Conservation (phyloP, 2,113 vertebrate genomes). For the Aldabrachelys gigantea region DNA sequence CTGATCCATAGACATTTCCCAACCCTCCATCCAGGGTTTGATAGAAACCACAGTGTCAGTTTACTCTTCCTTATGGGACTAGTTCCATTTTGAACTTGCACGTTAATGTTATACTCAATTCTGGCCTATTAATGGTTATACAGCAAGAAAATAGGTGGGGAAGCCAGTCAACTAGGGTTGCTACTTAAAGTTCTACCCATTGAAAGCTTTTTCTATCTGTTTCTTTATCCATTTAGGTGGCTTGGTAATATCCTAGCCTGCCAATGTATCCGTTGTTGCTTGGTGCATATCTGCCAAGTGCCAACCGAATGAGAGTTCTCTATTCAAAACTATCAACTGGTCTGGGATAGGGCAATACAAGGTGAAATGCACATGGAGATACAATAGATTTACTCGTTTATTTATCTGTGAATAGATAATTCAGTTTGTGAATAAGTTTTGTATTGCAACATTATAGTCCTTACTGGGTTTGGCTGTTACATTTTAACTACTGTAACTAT, state of each 20-base stretch:
- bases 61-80: neutral
- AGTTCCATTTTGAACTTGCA: neutral
- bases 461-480: conserved; percentile 3
- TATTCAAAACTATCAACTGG: neutral
- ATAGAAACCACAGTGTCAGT: neutral
- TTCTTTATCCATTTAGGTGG: neutral
- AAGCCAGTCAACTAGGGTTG: neutral
- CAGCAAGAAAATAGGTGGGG: neutral
- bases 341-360: neutral
- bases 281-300: neutral
- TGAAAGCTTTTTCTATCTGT: neutral
- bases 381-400: neutral
- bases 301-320: neutral
- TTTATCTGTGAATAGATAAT: neutral
- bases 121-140: neutral
- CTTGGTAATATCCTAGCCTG: neutral
- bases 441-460: neutral
- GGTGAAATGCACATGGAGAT: neutral
- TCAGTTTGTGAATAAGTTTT: neutral
- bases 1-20: neutral
- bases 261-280: neutral
- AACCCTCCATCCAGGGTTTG: neutral
- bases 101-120: neutral
- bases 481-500: conserved; percentile 13
- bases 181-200: neutral